These are phyloP conservation scores for Riparia riparia DNA, from an alignment of 2,113 vertebrate genomes.

Conservation along the genomic window DNA sequence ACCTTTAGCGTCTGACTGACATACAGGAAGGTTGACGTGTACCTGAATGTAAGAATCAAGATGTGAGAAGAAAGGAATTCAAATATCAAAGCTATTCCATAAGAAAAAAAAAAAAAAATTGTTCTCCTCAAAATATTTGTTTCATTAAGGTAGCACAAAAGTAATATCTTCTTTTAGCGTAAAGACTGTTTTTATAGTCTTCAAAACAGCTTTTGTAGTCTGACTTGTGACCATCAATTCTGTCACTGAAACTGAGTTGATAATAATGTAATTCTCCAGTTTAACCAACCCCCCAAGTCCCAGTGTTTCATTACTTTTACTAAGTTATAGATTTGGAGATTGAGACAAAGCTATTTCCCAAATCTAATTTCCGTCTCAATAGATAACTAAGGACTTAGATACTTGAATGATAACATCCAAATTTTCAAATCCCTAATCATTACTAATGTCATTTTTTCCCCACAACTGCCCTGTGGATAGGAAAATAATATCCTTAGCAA, in stretches of 20 bases:
- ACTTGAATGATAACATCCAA: background rate
- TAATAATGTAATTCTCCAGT: background rate
- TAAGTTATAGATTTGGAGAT: background rate
- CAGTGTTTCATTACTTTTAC: background rate
- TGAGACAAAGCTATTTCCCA: background rate
- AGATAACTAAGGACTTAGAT: background rate
- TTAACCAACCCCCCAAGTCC: background rate
- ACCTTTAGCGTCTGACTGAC: background rate
- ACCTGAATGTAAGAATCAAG: background rate
- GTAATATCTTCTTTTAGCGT: background rate
- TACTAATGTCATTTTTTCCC: background rate
- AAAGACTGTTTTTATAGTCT: background rate
- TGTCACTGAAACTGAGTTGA: background rate
- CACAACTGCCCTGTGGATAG: background rate
- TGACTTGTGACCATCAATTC: background rate
- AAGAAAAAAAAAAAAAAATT: background rate
- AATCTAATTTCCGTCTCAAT: background rate
- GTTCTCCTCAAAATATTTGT: background rate
- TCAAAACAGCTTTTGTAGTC: background rate
- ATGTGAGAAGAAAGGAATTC: background rate
- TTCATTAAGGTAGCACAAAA: background rate
- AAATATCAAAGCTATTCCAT: background rate
- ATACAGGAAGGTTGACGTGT: background rate
- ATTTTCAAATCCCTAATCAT: background rate
- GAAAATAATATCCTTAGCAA: background rate